Conservation (phyloP, 2,888 invertebrate genomes). For the Lasioglossum marginatum region DNA sequence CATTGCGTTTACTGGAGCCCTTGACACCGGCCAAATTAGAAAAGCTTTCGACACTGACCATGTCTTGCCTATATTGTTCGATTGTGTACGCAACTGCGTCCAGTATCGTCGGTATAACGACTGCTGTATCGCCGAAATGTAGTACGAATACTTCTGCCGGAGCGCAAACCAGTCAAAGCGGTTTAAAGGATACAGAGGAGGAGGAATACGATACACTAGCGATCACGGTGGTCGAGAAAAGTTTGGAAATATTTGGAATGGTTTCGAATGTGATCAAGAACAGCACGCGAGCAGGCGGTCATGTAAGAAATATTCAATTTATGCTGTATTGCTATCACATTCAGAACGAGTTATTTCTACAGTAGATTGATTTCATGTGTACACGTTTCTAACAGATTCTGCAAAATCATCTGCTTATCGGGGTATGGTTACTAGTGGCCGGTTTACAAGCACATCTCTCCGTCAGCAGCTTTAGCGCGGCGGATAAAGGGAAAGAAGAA, state of each 20-base stretch:
- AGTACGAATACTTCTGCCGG: slow-evolving; percentile 79
- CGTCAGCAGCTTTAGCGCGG: slow-evolving; percentile 86
- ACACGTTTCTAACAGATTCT: slow-evolving; percentile 87
- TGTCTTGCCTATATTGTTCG: slow-evolving; percentile 93
- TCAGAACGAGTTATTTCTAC: neutral
- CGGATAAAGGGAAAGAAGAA: slow-evolving; percentile 85
- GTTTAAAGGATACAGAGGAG: slow-evolving; percentile 87
- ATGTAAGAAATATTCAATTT: slow-evolving; percentile 86
- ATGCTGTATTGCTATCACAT: neutral
- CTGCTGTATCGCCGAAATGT: slow-evolving; percentile 87
- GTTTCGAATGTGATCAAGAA: slow-evolving; percentile 92
- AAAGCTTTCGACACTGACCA: slow-evolving; percentile 92
- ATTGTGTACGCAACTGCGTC: slow-evolving; percentile 89
- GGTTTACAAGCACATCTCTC: slow-evolving; percentile 94
- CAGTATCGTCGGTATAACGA: slow-evolving; percentile 87
- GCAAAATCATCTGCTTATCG: slow-evolving; percentile 95
- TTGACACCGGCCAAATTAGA: slow-evolving; percentile 93
- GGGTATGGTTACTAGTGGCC: slow-evolving; percentile 94
- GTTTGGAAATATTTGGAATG: slow-evolving; percentile 93
- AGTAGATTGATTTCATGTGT: neutral
- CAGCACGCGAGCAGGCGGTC: slow-evolving; percentile 94
- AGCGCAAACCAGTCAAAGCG: slow-evolving; percentile 74
- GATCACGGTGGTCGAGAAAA: slow-evolving; percentile 94
- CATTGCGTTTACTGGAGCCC: slow-evolving; percentile 95
- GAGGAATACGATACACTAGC: slow-evolving; percentile 93